Base-by-base conservation (phyloP, 2,113 vertebrate genomes). In the Cephalopterus ornatus region DNA sequence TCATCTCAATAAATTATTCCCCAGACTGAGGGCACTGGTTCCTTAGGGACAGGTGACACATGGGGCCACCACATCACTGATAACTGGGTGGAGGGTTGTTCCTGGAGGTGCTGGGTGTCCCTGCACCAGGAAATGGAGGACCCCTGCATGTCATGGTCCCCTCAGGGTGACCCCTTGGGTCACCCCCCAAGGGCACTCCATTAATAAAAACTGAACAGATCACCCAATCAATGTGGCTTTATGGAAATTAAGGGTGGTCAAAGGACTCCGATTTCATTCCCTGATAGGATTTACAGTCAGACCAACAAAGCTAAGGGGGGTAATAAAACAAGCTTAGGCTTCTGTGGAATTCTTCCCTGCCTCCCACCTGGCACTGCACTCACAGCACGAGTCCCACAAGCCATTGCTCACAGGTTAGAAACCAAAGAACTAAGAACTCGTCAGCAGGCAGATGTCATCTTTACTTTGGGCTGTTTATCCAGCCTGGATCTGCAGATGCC, bases 111-210 rank as follows among this genome's bases (percentile, higher is more conserved):
- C 3, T 9, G 8, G 14, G 66, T 44, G 80, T 44, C 70, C 35
- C 28, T 20, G 30, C 0, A 6, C 27, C 4, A 13, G 24, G 53
- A 70, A 53, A 58, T 4, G 8, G 41, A 52, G 28, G 4, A 7
- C 2, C 4, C n/a, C 21, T 0, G 0, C 2, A 3, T 1, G 5
- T 30, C 71, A 70, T 2, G 2, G 35, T 71, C 27, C 52, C n/a
- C 56, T 44, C 2, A 1, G 42, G 37, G 32, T 82, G 18, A n/a
- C n/a, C n/a, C n/a, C 24, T 6, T n/a, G n/a, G n/a, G 0, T 44
- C 4, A 2, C 5, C 11, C 9, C 24, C 16, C 1, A 1, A 24
- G 5, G 21, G 22, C 6, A 67, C n/a, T 74, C 44, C 19, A 3
- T 82, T 53, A 59, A n/a, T n/a, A 50, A 42, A 59, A 10, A 55